Base-by-base conservation (phyloP, 64 coral and sea anemone genomes). In the Montipora cactus region DNA sequence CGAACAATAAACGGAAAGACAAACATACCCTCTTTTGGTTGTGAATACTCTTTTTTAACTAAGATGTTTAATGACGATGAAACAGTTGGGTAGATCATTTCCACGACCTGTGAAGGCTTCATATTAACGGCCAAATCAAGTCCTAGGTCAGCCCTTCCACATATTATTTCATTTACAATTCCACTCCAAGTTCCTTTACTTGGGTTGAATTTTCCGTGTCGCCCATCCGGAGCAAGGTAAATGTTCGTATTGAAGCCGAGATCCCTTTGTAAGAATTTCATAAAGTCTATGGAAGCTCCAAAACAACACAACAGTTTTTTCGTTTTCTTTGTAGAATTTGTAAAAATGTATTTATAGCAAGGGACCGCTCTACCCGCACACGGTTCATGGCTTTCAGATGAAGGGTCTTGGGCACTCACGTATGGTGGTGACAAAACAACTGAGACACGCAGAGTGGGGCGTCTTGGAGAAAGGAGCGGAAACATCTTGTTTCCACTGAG, bases 251-350 rank as follows among this genome's bases (percentile, higher is more conserved):
- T 53, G 47, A 93, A 93, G 1, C 66, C 46, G 25, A 93, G 84
- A 49, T 93, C 92, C 57, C 57, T 93, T 80, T 88, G 74, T 8
- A 93, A 47, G 22, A 88, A 74, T 10, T 67, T 88, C 25, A 93
- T 55, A 80, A 93, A 87, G 68, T 93, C 92, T 87, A 93, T 93
- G 5, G 71, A 49, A 13, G 92, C 77, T 25, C 92, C 92, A 15
- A 80, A 77, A 18, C 92, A 93, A 16, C 92, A 93, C 5, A 76
- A 76, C 12, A 86, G 59, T 47, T 84, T 61, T 28, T 84, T 84
- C 1, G 61, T 71, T 20, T 44, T 6, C 19, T 47, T 16, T 21
- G 62, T 86, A 10, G 66, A 86, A 86, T 86, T 86, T 7, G 18
- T 5, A 22, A 16, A 23, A 5, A 13, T 2, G 82, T 86, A 86